Conservation (phyloP, 1,140 invertebrate genomes). For the Nylanderia fulva region DNA sequence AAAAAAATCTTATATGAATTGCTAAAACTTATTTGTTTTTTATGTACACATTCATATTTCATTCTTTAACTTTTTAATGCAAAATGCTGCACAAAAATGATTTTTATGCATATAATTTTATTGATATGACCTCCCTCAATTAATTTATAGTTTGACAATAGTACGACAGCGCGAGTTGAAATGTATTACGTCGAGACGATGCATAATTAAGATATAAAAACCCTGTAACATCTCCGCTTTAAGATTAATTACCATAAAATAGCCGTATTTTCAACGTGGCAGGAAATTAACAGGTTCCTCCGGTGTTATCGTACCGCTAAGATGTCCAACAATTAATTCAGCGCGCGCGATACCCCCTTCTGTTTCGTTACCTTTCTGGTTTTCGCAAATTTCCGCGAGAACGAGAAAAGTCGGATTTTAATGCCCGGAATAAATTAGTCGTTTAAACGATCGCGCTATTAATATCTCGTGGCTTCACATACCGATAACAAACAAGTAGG, state of each 20-base stretch:
- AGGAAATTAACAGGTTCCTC: slow-evolving; percentile 56
- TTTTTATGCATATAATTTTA: background rate
- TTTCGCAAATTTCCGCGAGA: slow-evolving; percentile 29
- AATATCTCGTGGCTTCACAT: background rate
- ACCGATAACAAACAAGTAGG: background rate
- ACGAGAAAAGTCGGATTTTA: slow-evolving; percentile 39
- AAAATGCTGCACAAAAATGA: too few species aligned
- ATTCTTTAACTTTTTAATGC: too few species aligned
- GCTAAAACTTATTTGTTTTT: background rate
- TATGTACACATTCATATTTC: background rate
- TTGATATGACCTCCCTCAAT: slow-evolving; percentile 3
- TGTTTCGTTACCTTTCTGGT: slow-evolving; percentile 35
- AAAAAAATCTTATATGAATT: background rate
- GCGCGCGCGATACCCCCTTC: slow-evolving; percentile 47
- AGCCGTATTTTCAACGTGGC: slow-evolving; percentile 41
- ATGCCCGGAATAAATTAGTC: slow-evolving; percentile 28
- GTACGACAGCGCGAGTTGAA: background rate
- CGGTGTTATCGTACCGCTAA: slow-evolving; percentile 50
- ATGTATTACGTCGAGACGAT: slow-evolving; percentile 43
- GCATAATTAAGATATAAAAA: slow-evolving; percentile 62
- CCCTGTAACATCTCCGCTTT: slow-evolving; percentile 26
- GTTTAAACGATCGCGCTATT: background rate
- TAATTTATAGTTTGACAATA: background rate
- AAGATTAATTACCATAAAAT: slow-evolving; percentile 56
- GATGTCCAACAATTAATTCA: slow-evolving; percentile 58